phyloP scores from a whole-genome alignment of 2,113 vertebrate species.

The Girardinichthys multiradiatus region DNA sequence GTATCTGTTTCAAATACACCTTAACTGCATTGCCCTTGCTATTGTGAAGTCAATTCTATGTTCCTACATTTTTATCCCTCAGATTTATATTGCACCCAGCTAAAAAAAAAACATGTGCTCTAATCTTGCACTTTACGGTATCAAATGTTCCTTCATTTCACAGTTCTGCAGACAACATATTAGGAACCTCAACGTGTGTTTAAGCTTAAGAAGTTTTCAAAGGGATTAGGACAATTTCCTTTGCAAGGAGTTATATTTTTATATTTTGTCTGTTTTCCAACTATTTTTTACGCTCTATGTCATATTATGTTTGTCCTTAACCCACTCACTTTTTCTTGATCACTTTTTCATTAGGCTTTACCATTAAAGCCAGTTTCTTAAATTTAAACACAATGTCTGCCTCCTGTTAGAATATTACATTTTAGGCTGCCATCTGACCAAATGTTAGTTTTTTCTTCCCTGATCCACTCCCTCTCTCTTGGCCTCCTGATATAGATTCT shows the following conservation, averaged over 20 bases:
- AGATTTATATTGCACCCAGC: background rate
- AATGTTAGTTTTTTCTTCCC: conserved; percentile 17
- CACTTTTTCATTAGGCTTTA: background rate
- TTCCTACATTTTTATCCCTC: background rate
- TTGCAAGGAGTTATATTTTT: background rate
- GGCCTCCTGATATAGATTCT: conserved; percentile 33
- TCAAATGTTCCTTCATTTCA: background rate
- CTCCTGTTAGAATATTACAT: background rate
- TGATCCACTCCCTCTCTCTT: conserved; percentile 14
- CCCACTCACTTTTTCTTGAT: too few relatives aligned
- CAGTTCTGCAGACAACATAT: too few relatives aligned
- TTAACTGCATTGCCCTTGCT: conserved; percentile 13
- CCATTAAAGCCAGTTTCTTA: background rate
- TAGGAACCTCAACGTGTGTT: too few relatives aligned
- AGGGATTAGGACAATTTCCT: too few relatives aligned
- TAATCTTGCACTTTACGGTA: background rate
- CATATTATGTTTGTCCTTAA: too few relatives aligned
- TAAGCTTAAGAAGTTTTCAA: background rate
- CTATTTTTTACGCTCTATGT: background rate
- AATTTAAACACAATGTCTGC: background rate
- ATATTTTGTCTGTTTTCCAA: background rate
- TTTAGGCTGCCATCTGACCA: background rate
- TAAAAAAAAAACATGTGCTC: background rate
- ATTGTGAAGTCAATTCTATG: background rate
- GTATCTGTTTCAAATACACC: background rate